Base-by-base conservation (phyloP, 1,140 invertebrate species). In the Drosophila trapezifrons region DNA sequence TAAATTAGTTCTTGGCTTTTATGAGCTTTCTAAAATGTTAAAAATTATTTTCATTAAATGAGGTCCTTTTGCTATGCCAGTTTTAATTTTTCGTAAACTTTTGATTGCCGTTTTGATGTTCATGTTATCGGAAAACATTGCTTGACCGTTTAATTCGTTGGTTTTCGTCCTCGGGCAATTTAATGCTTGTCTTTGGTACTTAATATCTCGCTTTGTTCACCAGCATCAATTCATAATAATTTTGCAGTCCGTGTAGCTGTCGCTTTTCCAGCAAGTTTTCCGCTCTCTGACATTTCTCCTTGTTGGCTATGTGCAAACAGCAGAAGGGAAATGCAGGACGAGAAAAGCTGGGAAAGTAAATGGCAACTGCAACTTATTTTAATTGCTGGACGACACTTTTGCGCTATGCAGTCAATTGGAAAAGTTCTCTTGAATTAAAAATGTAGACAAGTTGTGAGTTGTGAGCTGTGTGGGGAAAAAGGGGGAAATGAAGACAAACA, bases 321-420 rank as follows among this genome's bases (percentile, higher is more conserved):
- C 46, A 55, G 57, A 56, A 40, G 20, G 52, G 69, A 42, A 55
- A 27, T 47, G 46, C 52, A 25, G 52, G 13, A 65, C 9, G 20
- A 46, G 62, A 69, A 55, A 58, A 29, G 60, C 35, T 56, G 45
- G 55, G 46, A 69, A 82, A 84, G 76, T 67, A 84, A 79, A 84
- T 82, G 76, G 66, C 80, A 79, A 84, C 80, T 76, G 80, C 76
- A 83, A 83, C 80, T 83, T 83, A 83, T 83, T 83, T 83, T 83
- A 83, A 83, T 83, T 83, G 80, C 80, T 76, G 80, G 80, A 83
- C 80, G 80, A 83, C 80, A 83, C 80, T 83, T 83, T 83, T 83
- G 47, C 76, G 80, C 80, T 76, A 71, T 83, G 80, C 80, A 83
- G 80, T 83, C 80, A 78, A 83, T 83, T 83, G 80, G 75, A 83